Evolutionary conservation across 2,888 invertebrate genomes (phyloP).

Genomic region (Volucella zonaria): DNA sequence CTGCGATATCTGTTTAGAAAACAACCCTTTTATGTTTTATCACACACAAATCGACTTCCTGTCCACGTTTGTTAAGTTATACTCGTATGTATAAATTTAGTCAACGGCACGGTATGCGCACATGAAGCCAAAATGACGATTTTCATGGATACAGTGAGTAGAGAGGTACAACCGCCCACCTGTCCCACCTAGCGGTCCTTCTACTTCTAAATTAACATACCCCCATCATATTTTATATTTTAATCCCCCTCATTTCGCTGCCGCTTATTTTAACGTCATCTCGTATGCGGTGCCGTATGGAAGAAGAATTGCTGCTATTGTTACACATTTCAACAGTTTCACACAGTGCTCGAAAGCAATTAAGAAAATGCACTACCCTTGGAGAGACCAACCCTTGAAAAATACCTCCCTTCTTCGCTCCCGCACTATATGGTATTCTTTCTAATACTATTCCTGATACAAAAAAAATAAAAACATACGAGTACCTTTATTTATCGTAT

Average conservation of each 20-base stretch:
- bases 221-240: slow-evolving; percentile 58
- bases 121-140: slow-evolving; percentile 39
- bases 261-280: slow-evolving; percentile 53
- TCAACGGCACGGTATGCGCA: slow-evolving; percentile 50
- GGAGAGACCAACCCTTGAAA: slow-evolving; percentile 57
- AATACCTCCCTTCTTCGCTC: slow-evolving; percentile 18
- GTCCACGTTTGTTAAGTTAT: slow-evolving; percentile 70
- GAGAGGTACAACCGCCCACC: slow-evolving; percentile 34
- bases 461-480: slow-evolving; percentile 35
- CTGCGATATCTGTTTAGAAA: slow-evolving; percentile 72
- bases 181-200: slow-evolving; percentile 10
- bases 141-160: slow-evolving; percentile 1
- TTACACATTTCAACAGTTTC: slow-evolving; percentile 72
- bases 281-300: slow-evolving; percentile 50
- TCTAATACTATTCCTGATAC: slow-evolving; percentile 15
- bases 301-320: slow-evolving; percentile 73
- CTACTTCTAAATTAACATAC: slow-evolving; percentile 63
- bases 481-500: not conserved
- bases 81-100: slow-evolving; percentile 43
- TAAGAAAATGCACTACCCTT: slow-evolving; percentile 72
- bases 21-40: slow-evolving; percentile 72
- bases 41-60: slow-evolving; percentile 73
- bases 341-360: slow-evolving; percentile 73
- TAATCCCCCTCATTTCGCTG: slow-evolving; percentile 24
- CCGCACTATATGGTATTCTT: slow-evolving; percentile 3